These are phyloP conservation scores for Myotis brandtii DNA, from an alignment of 2,113 vertebrate genomes.

Conservation along the genomic window DNA sequence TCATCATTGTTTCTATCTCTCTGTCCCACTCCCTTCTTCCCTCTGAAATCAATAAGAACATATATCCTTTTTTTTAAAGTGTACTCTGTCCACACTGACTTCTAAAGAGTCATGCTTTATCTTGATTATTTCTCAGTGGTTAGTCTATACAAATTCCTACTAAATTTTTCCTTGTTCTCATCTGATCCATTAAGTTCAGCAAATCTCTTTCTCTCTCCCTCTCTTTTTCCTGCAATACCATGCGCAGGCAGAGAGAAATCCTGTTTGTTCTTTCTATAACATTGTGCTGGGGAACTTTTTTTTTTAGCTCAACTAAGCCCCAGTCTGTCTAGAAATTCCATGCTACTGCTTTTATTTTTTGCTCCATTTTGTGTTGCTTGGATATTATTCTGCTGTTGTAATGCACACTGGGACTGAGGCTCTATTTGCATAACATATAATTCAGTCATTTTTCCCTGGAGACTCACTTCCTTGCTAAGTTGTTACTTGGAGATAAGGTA, in stretches of 20 bases:
- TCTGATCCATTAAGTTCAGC: not conserved
- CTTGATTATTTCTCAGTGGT: not conserved
- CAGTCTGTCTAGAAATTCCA: not conserved
- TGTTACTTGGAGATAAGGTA: not conserved
- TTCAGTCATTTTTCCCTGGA: not conserved
- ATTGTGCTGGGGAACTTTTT: not conserved
- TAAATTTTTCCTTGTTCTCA: not conserved
- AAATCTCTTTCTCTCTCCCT: not conserved
- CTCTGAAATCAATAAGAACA: too few relatives aligned
- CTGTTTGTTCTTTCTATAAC: not conserved
- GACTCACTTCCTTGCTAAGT: not conserved
- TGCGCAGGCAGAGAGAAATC: not conserved
- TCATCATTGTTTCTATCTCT: too few relatives aligned
- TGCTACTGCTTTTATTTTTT: not conserved
- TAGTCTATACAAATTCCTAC: not conserved
- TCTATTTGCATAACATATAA: constrained; percentile 14
- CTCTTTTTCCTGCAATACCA: not conserved
- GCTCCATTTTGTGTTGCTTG: not conserved
- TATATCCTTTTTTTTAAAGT: too few relatives aligned
- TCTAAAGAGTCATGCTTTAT: not conserved
- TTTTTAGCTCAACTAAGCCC: not conserved
- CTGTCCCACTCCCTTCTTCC: too few relatives aligned
- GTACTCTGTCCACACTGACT: not conserved
- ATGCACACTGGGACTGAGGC: not conserved
- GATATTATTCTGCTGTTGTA: not conserved